phyloP scores from a whole-genome alignment of 2,113 vertebrate genomes.

The Sterna hirundo region DNA sequence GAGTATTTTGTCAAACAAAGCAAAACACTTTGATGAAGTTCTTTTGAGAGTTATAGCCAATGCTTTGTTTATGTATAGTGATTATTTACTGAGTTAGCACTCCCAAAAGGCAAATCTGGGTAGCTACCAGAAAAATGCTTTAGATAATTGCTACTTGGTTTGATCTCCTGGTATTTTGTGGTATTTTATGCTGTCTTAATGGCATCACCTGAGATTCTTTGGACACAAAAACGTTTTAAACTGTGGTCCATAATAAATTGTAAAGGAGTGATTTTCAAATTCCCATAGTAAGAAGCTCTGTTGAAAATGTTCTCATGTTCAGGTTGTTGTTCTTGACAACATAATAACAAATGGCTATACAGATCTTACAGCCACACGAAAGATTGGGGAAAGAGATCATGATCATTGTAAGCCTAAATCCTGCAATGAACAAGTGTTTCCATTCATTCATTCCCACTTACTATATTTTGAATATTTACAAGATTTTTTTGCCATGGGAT shows the following conservation, averaged over 20 bases:
- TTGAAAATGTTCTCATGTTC: conserved; percentile 12
- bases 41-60: conserved; percentile 63
- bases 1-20: conserved; percentile 74
- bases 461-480: not conserved
- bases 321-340: not conserved
- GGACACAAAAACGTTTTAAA: conserved; percentile 49
- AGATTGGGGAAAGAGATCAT: not conserved
- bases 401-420: not conserved
- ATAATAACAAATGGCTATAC: not conserved
- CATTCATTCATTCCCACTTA: not conserved
- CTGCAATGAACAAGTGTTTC: not conserved
- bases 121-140: conserved; percentile 71
- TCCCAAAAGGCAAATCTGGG: conserved; percentile 73
- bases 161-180: conserved; percentile 68
- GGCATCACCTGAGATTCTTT: conserved; percentile 56
- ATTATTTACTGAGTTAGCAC: conserved; percentile 73
- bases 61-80: conserved; percentile 71
- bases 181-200: conserved; percentile 69
- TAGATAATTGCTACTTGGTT: conserved; percentile 70
- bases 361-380: not conserved
- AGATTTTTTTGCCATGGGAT: not conserved
- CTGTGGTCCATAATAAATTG: conserved; percentile 33
- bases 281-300: not conserved
- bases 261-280: conserved; percentile 41
- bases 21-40: conserved; percentile 69